Evolutionary conservation across 2,797 vertebrate genomes (phyloP).

Genomic region (Macropodus opercularis): DNA sequence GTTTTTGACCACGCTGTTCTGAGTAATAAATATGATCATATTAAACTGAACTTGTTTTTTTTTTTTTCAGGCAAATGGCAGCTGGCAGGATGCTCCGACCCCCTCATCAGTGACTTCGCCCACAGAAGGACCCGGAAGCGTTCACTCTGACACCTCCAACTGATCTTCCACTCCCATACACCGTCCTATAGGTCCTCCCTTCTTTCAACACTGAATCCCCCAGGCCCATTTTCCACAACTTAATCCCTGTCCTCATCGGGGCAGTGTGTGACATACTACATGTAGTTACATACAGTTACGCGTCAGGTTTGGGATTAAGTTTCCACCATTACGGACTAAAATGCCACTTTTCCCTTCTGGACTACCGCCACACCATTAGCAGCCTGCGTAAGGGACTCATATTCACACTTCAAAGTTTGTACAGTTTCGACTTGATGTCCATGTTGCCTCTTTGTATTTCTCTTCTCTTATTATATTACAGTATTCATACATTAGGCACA

Average conservation of each 20-base stretch:
- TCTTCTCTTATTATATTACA: constrained; percentile 43
- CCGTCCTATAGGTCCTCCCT: constrained; percentile 12
- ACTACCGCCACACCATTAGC: constrained; percentile 68
- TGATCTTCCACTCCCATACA: constrained; percentile 83
- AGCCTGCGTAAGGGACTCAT: constrained; percentile 75
- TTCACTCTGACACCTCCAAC: constrained; percentile 99
- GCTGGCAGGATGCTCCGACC: constrained; percentile 98
- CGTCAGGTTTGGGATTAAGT: constrained; percentile 75
- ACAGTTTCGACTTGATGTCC: constrained; percentile 74
- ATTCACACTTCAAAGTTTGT: constrained; percentile 71
- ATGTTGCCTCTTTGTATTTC: constrained; percentile 80
- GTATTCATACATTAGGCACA: constrained; percentile 54
- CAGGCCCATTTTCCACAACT: constrained; percentile 14
- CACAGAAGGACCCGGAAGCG: constrained; percentile 99
- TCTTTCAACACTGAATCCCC: neutral
- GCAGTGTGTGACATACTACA: constrained; percentile 79
- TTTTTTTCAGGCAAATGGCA: constrained; percentile 89
- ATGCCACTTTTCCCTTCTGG: constrained; percentile 73
- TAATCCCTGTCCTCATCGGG: constrained; percentile 63
- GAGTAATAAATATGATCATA: constrained; percentile 38
- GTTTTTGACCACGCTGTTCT: constrained; percentile 25
- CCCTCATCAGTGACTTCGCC: constrained; percentile 99
- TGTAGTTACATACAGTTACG: constrained; percentile 76
- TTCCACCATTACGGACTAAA: constrained; percentile 66
- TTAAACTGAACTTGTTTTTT: constrained; percentile 8